Percentiles rank a stretch among this genome's conserved stretches.
These are phyloP conservation scores for Pholis gunnellus DNA, from an alignment of 2,113 vertebrate species.

Conservation along the genomic window DNA sequence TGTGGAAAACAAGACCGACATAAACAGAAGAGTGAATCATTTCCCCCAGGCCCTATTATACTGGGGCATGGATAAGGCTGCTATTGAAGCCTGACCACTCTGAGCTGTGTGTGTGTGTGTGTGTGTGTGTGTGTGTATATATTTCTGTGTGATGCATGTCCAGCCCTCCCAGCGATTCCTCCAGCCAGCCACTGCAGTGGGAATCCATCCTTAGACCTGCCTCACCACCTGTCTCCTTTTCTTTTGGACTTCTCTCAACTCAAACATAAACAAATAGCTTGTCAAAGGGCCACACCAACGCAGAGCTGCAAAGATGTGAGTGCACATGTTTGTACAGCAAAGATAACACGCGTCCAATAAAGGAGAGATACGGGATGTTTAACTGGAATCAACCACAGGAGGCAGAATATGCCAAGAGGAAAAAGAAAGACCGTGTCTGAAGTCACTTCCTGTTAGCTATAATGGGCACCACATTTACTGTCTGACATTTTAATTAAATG, in stretches of 20 bases:
- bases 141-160: slow-evolving; percentile 53
- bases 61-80: slow-evolving; percentile 40
- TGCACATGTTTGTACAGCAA: neutral
- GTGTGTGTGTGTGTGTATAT: slow-evolving; percentile 52
- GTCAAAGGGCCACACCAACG: neutral
- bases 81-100: slow-evolving; percentile 65
- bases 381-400: neutral
- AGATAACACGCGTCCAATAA: neutral
- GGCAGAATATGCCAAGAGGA: too few species aligned
- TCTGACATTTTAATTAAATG: neutral
- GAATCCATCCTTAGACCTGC: slow-evolving; percentile 51
- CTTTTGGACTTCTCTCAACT: neutral
- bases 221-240: slow-evolving; percentile 41
- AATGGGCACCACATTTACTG: neutral
- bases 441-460: neutral
- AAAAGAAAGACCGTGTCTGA: neutral
- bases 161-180: slow-evolving; percentile 55
- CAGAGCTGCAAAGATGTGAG: neutral
- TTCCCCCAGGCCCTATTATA: slow-evolving; percentile 70
- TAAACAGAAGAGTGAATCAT: slow-evolving; percentile 49
- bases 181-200: slow-evolving; percentile 27
- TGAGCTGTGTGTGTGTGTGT: slow-evolving; percentile 19
- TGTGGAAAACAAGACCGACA: slow-evolving; percentile 52
- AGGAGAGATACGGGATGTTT: neutral
- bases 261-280: neutral